A percentile compares a stretch with the other conserved stretches of the same genome.
Conservation (phyloP, 2,113 vertebrate genomes). For the Chloebia gouldiae region DNA sequence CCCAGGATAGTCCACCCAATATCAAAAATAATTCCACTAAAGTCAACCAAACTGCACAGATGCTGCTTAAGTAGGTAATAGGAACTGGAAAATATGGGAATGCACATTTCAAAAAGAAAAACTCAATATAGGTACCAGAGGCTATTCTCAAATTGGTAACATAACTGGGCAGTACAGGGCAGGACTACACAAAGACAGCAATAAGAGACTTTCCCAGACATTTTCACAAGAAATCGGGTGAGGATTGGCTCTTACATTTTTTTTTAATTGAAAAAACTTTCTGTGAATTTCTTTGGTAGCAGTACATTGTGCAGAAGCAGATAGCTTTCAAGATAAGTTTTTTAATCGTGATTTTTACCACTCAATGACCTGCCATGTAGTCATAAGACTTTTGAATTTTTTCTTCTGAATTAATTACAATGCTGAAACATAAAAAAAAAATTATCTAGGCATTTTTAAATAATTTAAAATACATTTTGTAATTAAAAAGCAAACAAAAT, state of each 20-base stretch:
- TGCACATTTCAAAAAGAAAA: not conserved
- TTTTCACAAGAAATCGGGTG: not conserved
- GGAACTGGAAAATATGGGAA: not conserved
- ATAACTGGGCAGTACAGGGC: not conserved
- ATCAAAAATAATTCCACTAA: not conserved
- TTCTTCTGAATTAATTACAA: not conserved
- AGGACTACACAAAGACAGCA: not conserved
- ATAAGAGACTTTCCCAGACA: not conserved
- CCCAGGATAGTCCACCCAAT: not conserved
- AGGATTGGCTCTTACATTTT: not conserved
- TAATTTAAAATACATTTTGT: not conserved
- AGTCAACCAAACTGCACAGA: not conserved
- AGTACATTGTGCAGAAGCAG: not conserved
- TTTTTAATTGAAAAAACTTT: not conserved
- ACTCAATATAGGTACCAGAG: not conserved
- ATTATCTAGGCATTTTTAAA: not conserved
- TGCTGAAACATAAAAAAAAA: not conserved
- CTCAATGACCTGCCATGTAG: not conserved
- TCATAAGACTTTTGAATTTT: not conserved
- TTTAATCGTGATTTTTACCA: not conserved
- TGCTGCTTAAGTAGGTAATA: not conserved
- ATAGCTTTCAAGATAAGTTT: not conserved
- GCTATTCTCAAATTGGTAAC: not conserved
- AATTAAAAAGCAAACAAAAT: not conserved
- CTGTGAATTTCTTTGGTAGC: not conserved